Conservation (phyloP, 1,140 invertebrate species). For the Lasioglossum baleicum region DNA sequence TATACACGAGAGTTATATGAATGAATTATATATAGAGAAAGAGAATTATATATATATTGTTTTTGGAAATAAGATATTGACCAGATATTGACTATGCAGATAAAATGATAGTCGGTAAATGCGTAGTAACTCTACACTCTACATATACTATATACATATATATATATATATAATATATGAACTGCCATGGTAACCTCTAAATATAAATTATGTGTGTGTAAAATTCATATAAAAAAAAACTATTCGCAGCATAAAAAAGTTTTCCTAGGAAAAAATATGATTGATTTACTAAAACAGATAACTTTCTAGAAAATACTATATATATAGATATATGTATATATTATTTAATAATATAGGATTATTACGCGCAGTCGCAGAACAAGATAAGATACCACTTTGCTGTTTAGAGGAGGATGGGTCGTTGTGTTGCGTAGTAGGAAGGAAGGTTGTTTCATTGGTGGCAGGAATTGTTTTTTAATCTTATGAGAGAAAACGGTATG, state of each 20-base stretch:
- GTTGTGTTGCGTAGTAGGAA: constrained; percentile 60
- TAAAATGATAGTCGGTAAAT: neutral
- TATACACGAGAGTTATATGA: too few species aligned
- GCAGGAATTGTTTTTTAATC: constrained; percentile 44
- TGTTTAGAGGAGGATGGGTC: constrained; percentile 13
- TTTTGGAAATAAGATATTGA: neutral
- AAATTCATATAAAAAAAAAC: neutral
- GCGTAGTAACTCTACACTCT: constrained; percentile 2
- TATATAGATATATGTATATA: too few species aligned
- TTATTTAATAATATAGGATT: neutral
- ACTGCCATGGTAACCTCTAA: neutral
- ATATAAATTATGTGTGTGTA: neutral
- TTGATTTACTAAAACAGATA: neutral
- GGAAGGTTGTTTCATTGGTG: constrained; percentile 39
- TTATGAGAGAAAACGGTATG: constrained; percentile 50
- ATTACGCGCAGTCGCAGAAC: constrained; percentile 33
- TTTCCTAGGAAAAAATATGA: too few species aligned
- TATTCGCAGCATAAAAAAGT: neutral
- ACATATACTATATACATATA: too few species aligned
- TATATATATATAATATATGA: too few species aligned
- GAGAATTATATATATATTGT: too few species aligned
- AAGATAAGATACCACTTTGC: neutral
- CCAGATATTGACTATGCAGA: neutral
- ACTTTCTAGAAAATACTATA: constrained; percentile 24
- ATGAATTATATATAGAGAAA: too few species aligned